A percentile compares a stretch with the other conserved stretches of the same genome.
These are phyloP conservation scores for Gymnarchus niloticus DNA, from an alignment of 2,113 vertebrate species.

Conservation along the genomic window DNA sequence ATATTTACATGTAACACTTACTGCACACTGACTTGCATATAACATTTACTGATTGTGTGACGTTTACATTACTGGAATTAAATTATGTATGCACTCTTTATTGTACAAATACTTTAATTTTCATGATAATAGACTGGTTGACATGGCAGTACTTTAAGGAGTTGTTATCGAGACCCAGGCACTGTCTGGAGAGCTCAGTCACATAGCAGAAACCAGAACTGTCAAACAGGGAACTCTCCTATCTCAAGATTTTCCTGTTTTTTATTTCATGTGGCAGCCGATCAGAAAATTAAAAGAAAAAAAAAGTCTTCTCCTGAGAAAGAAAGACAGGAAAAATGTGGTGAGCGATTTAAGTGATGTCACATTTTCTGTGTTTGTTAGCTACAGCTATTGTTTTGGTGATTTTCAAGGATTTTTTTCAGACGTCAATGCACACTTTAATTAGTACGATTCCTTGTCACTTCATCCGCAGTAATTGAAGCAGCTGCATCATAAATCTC, in stretches of 20 bases:
- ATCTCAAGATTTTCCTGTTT: slow-evolving; percentile 21
- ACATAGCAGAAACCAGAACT: not conserved
- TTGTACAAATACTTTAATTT: not conserved
- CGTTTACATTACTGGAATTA: not conserved
- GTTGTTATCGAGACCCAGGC: not conserved
- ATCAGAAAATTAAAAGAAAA: not conserved
- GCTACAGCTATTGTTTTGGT: slow-evolving; percentile 75
- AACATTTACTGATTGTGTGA: not conserved
- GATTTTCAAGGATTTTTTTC: slow-evolving; percentile 74
- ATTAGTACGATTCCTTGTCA: too few relatives aligned
- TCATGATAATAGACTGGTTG: not conserved
- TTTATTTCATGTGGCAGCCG: not conserved
- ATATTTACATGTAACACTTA: not conserved
- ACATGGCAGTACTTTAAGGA: not conserved
- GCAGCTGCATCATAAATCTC: not conserved
- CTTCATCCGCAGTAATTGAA: not conserved
- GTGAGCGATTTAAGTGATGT: not conserved
- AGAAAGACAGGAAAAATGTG: slow-evolving; percentile 5
- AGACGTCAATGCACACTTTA: not conserved
- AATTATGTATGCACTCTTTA: not conserved
- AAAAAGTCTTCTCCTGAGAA: not conserved
- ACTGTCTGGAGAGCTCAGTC: not conserved
- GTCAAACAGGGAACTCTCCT: slow-evolving; percentile 4
- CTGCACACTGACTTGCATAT: not conserved
- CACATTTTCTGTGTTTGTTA: slow-evolving; percentile 66